phyloP scores from a whole-genome alignment of 1,140 invertebrate genomes.

The Aphis gossypii region DNA sequence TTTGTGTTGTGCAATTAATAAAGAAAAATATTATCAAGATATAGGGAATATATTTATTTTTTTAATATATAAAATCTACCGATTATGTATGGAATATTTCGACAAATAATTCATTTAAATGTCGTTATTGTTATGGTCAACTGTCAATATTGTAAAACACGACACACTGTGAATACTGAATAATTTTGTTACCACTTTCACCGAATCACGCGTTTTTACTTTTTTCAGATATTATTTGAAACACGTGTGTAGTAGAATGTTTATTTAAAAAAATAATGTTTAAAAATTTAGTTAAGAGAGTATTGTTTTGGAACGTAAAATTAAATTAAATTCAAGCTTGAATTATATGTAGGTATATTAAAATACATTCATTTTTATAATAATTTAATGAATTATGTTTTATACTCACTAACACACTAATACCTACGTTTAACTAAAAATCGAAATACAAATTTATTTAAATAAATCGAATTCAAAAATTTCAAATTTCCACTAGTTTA shows the following conservation, averaged over 20 bases:
- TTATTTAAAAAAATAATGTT: neutral
- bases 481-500: neutral
- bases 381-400: neutral
- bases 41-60: neutral
- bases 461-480: neutral
- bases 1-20: neutral
- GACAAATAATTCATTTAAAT: neutral
- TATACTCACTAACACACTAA: neutral
- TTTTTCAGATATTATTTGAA: neutral
- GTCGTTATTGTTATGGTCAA: neutral
- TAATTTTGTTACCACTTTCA: neutral
- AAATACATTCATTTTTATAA: neutral
- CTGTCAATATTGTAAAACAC: neutral
- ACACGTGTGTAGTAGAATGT: neutral
- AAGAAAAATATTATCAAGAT: neutral
- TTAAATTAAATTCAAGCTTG: neutral
- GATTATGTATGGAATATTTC: neutral
- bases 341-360: neutral
- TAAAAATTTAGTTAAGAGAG: neutral
- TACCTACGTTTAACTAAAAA: neutral
- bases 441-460: neutral
- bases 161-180: neutral
- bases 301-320: neutral
- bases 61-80: neutral
- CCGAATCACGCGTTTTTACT: neutral